phyloP scores from a whole-genome alignment of 2,888 invertebrate genomes.

The Acanthosepion esculentum region DNA sequence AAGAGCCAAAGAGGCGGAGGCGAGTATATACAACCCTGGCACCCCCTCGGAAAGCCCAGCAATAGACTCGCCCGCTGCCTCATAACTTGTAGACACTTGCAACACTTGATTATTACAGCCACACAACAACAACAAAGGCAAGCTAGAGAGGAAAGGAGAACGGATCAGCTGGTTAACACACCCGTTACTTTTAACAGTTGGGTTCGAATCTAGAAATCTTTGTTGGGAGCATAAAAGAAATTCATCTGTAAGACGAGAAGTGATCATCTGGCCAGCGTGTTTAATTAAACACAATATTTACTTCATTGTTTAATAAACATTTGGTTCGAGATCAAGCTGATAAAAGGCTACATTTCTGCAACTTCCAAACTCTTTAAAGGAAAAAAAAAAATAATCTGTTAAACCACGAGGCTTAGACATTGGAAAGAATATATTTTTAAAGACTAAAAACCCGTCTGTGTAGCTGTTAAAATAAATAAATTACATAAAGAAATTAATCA shows the following conservation, averaged over 20 bases:
- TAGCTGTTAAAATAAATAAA: too few relatives aligned
- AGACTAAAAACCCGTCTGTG: too few relatives aligned
- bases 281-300: too few relatives aligned
- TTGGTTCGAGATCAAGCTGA: too few relatives aligned
- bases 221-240: background rate
- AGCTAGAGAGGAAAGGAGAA: background rate
- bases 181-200: background rate
- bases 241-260: too few relatives aligned
- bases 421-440: too few relatives aligned
- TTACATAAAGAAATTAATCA: too few relatives aligned
- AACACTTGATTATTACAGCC: background rate
- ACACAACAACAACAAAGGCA: background rate
- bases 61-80: background rate
- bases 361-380: too few relatives aligned
- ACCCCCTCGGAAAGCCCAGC: background rate
- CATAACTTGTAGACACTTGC: background rate
- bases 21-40: background rate
- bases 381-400: too few relatives aligned
- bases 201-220: background rate
- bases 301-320: too few relatives aligned
- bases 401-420: too few relatives aligned
- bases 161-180: background rate
- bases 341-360: too few relatives aligned
- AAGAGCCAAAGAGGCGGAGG: background rate
- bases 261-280: background rate